phyloP scores from a whole-genome alignment of 37 sponge, comb jelly and placozoan species.

The Cliona cf. orientalis region DNA sequence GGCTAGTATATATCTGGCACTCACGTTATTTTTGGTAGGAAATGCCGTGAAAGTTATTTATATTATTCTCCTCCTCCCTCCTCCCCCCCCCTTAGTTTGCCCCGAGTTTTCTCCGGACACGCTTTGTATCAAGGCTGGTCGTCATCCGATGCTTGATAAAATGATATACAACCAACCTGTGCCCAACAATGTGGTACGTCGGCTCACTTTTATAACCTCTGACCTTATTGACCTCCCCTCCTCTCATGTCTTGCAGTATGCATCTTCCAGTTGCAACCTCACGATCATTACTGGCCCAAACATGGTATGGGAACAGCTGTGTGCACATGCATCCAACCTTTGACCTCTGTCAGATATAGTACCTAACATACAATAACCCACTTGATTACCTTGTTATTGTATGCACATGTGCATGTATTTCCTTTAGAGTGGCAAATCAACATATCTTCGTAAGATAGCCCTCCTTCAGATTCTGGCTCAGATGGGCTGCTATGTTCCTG shows the following conservation, averaged over 20 bases:
- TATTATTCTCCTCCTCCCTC: too few species aligned
- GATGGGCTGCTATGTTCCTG: slow-evolving; percentile 96
- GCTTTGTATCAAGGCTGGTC: slow-evolving; percentile 87
- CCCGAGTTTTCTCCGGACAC: slow-evolving; percentile 95
- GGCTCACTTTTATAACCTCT: neutral
- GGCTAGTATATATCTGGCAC: slow-evolving; percentile 7
- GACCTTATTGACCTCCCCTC: neutral
- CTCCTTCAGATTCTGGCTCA: slow-evolving; percentile 95
- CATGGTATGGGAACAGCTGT: slow-evolving; percentile 85
- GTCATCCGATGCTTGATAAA: slow-evolving; percentile 95
- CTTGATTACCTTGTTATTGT: neutral
- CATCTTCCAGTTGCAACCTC: slow-evolving; percentile 84
- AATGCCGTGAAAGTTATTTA: too few species aligned
- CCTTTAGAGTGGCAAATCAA: slow-evolving; percentile 86
- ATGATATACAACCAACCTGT: slow-evolving; percentile 61
- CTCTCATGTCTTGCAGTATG: slow-evolving; percentile 66
- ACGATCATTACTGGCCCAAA: slow-evolving; percentile 96
- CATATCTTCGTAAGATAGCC: slow-evolving; percentile 87
- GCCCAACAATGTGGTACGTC: slow-evolving; percentile 85
- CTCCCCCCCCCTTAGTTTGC: slow-evolving; percentile 6
- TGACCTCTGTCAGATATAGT: neutral
- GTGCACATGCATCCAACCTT: too few species aligned
- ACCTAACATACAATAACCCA: neutral
- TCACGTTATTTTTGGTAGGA: too few species aligned
- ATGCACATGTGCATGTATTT: neutral